Evolutionary conservation across 1,140 invertebrate species (phyloP), one percentile per base, ranked within the genome.

Genomic region (Drosophila leontia): DNA sequence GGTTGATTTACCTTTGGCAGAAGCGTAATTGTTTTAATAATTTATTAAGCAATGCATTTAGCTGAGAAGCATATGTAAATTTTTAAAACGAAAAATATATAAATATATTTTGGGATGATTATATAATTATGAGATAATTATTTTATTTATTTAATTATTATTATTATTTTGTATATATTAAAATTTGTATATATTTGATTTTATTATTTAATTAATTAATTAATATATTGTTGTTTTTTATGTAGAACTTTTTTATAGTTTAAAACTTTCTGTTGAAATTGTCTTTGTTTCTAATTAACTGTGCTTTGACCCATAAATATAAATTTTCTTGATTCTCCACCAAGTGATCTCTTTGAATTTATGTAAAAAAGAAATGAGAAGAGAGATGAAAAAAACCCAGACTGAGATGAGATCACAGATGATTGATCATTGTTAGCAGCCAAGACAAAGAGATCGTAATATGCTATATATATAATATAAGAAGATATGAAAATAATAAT

Each of bases 361-460:
- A 39, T 65, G 35, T 53, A 41, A 65, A 42, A 29, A 64, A 47
- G 26, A 70, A 72, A 37, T 37, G 62, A 53, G 32, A 51, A 35
- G 37, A 42, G 44, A 41, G 39, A 26, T 37, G 61, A 41, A 41
- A 35, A 45, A 45, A 57, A 15, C 41, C 17, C 64, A 57, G 26
- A 35, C 68, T n/a, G 60, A 29, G 50, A 72, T 72, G 69, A 72
- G 69, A 71, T 72, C 69, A 72, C 65, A 59, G 26, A 29, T 59
- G 69, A 59, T 70, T 72, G 65, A 72, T 72, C 69, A 72, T 72
- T 23, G 68, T 47, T 55, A 70, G 32, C 55, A 41, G 34, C 37
- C 3, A 41, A 39, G 51, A 59, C 51, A 72, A 50, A 62, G 65
- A 47, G 58, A 48, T 56, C 34, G 29, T 63, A 39, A 64, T 32